phyloP scores from a whole-genome alignment of 2,797 vertebrate species.

The Meda fulgida region DNA sequence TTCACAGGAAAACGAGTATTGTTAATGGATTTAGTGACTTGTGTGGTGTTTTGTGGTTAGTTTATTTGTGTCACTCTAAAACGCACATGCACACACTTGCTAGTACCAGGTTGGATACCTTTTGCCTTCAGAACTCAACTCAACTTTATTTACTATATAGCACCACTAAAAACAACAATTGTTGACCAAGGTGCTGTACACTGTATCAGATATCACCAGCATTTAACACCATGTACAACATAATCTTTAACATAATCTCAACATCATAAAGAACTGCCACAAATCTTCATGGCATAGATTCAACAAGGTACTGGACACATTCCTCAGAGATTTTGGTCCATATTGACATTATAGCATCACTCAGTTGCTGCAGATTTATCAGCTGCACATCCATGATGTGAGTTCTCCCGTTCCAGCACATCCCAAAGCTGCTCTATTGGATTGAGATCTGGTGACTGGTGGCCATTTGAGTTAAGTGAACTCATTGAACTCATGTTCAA shows the following conservation, averaged over 20 bases:
- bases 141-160: no score
- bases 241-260: no score
- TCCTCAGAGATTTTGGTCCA: conserved; percentile 8
- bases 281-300: background rate
- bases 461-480: no score
- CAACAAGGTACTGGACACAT: background rate
- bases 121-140: background rate
- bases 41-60: background rate
- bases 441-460: no score
- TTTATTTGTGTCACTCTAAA: background rate
- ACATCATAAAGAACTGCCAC: no score
- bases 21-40: background rate
- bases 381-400: background rate
- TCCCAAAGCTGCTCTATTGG: no score
- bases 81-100: background rate
- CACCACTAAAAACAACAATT: no score
- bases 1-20: background rate
- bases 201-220: no score
- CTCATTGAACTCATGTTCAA: no score
- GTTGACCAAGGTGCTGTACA: no score
- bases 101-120: background rate
- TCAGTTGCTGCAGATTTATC: conserved; percentile 7
- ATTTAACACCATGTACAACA: no score
- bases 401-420: no score
- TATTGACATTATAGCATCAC: background rate